Percentiles rank a stretch among this genome's conserved stretches.
phyloP scores from a whole-genome alignment of 92 coral and sea anemone genomes.

The Porites evermanni region DNA sequence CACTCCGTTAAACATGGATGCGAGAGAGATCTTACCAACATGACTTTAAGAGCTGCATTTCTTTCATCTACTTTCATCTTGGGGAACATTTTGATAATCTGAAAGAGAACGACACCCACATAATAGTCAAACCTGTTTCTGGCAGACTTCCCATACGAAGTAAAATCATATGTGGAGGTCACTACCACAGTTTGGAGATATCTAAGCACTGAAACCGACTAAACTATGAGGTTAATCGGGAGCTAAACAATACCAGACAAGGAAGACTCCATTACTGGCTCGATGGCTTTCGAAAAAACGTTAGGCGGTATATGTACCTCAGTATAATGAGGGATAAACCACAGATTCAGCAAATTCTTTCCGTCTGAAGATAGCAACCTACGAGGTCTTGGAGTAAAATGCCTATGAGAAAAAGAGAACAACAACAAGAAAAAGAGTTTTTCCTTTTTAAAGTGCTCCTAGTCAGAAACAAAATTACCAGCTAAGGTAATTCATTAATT shows the following conservation, averaged over 20 bases:
- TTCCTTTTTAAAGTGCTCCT: too few relatives aligned
- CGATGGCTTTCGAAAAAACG: too few relatives aligned
- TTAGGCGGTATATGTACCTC: constrained; percentile 64
- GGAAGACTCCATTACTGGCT: too few relatives aligned
- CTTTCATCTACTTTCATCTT: constrained; percentile 69
- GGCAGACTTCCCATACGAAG: too few relatives aligned
- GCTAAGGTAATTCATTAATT: background rate
- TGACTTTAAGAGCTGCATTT: constrained; percentile 78
- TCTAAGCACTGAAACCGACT: too few relatives aligned
- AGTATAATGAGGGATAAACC: constrained; percentile 96
- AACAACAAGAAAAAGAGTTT: too few relatives aligned
- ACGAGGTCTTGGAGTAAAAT: constrained; percentile 86
- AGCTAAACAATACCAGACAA: too few relatives aligned
- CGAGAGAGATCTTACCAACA: constrained; percentile 68
- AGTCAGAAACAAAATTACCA: too few relatives aligned
- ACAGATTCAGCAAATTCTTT: constrained; percentile 80
- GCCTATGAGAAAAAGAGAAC: constrained; percentile 45
- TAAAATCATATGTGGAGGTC: too few relatives aligned
- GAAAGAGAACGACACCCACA: background rate
- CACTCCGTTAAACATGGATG: background rate
- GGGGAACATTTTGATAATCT: constrained; percentile 85
- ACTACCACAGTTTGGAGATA: too few relatives aligned
- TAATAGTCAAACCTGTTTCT: too few relatives aligned
- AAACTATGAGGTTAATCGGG: too few relatives aligned
- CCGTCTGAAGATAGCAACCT: constrained; percentile 87